A percentile compares a stretch with the other conserved stretches of the same genome.
These are phyloP conservation scores for Hoplostethus atlanticus DNA, from an alignment of 2,797 vertebrate species.

Conservation along the genomic window DNA sequence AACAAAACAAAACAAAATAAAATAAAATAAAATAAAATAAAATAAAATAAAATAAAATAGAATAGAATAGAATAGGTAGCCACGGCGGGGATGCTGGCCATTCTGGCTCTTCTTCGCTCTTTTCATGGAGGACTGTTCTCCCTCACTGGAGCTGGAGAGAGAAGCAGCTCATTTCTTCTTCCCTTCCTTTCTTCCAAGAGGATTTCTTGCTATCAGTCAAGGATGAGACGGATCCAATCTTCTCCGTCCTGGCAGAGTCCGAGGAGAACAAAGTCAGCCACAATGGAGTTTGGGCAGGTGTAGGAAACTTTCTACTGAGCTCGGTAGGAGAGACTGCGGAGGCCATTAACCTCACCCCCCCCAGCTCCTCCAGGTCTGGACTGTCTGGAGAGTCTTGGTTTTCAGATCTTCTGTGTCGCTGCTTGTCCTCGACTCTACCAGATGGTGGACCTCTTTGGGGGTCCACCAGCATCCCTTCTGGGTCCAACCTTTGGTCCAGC, in stretches of 20 bases:
- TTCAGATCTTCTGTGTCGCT: no score
- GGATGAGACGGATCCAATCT: conserved; percentile 26
- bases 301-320: conserved; percentile 14
- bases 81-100: conserved; percentile 4
- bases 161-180: conserved; percentile 50
- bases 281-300: background rate
- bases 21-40: no score
- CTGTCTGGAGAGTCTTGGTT: no score
- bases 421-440: no score
- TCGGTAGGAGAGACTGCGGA: conserved; percentile 8
- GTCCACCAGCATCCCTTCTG: no score
- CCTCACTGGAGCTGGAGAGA: conserved; percentile 11
- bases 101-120: background rate
- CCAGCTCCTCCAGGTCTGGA: background rate
- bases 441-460: no score
- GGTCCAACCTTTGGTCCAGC: no score
- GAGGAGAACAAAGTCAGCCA: conserved; percentile 18
- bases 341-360: conserved; percentile 6
- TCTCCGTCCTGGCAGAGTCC: conserved; percentile 19
- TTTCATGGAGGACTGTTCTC: conserved; percentile 11
- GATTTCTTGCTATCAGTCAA: conserved; percentile 28
- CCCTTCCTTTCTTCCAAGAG: conserved; percentile 10
- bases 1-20: no score
- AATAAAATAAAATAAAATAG: no score
- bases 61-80: no score